Conservation (phyloP, 2,888 invertebrate genomes). For the Drosophila niveifrons region DNA sequence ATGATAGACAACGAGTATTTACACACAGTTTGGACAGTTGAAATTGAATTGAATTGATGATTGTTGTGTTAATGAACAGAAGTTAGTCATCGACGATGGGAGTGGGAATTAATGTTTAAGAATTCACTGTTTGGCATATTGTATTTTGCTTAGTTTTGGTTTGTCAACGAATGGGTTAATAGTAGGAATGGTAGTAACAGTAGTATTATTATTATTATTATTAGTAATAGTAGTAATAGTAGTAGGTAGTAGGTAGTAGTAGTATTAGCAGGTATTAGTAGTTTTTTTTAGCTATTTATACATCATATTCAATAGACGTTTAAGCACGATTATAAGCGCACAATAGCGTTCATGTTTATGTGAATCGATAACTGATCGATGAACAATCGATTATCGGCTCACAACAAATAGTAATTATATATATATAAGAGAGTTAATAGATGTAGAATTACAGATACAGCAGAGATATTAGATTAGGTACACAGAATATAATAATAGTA, state of each 20-base stretch:
- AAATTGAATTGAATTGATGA: conserved; percentile 6
- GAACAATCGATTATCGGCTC: conserved; percentile 15
- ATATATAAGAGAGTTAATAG: conserved; percentile 13
- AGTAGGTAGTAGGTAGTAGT: conserved; percentile 25
- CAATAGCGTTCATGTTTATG: conserved; percentile 57
- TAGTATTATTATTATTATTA: conserved; percentile 32
- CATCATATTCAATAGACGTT: conserved; percentile 61
- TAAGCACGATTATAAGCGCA: conserved; percentile 76
- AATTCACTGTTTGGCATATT: conserved; percentile 10
- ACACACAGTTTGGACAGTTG: conserved; percentile 8
- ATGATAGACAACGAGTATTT: conserved; percentile 21
- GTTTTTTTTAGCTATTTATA: conserved; percentile 37
- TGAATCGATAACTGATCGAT: conserved; percentile 20
- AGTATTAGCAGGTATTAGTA: conserved; percentile 37
- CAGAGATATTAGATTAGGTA: conserved; percentile 26
- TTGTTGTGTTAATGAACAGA: conserved; percentile 7
- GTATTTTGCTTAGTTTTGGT: conserved; percentile 19
- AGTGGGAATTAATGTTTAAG: conserved; percentile 10
- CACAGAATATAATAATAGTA: conserved; percentile 41
- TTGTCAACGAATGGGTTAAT: conserved; percentile 29
- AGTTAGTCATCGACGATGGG: conserved; percentile 1
- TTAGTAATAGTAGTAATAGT: conserved; percentile 16
- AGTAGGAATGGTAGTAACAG: conserved; percentile 18
- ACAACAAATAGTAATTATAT: conserved; percentile 20
- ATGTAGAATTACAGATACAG: conserved; percentile 30